These are phyloP conservation scores for Seira musarum DNA, from an alignment of 2,888 invertebrate species.

Conservation along the genomic window DNA sequence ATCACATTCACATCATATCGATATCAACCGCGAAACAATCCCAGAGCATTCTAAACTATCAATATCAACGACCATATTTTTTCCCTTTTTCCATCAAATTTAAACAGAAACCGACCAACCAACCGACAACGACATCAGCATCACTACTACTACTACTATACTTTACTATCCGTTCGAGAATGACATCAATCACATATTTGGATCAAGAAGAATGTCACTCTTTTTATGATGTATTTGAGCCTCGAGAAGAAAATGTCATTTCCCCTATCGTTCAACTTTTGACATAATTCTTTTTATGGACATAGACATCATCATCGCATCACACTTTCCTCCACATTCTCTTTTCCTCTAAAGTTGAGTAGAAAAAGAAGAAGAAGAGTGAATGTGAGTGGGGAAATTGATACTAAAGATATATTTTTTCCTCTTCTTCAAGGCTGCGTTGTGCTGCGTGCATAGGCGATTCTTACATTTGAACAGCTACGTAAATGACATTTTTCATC, in stretches of 20 bases:
- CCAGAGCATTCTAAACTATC: no score
- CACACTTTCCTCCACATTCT: constrained; percentile 18
- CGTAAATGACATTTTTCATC: neutral
- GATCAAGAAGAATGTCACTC: constrained; percentile 51
- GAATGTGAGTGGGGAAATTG: neutral
- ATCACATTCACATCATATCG: no score
- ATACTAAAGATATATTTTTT: neutral
- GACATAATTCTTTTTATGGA: constrained; percentile 62
- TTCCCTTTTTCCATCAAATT: no score
- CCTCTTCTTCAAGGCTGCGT: neutral
- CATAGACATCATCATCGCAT: no score
- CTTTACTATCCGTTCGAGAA: constrained; percentile 43
- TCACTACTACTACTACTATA: neutral
- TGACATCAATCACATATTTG: constrained; percentile 54
- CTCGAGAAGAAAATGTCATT: constrained; percentile 60
- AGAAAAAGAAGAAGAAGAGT: neutral
- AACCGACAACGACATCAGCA: neutral
- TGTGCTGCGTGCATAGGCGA: neutral
- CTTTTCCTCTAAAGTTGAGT: neutral
- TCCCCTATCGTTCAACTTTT: constrained; percentile 60
- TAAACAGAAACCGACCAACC: no score
- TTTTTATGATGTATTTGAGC: constrained; percentile 50
- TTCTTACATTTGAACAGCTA: neutral
- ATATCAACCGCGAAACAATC: no score
- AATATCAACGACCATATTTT: no score